Evolutionary conservation across 2,113 vertebrate species (phyloP), one percentile per base, ranked within the genome.

Genomic region (Porphyrio hochstetteri): DNA sequence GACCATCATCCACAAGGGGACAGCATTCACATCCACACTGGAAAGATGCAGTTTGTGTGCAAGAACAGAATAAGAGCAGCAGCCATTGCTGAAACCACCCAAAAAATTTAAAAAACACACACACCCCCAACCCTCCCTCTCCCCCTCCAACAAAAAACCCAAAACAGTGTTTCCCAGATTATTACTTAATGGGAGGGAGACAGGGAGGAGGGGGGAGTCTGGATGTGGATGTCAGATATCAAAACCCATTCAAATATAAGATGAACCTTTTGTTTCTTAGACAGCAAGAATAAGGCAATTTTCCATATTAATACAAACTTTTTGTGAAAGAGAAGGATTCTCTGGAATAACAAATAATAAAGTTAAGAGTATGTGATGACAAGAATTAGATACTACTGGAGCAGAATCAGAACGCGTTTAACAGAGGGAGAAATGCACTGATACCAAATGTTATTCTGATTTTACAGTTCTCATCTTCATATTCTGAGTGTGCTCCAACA

Each of bases 1-100:
- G 21, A 78, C 83, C 80, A 85, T n/a, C 81, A 94, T 91, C 93
- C 95, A 97, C 86, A 90, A 96, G 95, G 70, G 74, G 95, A 96
- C 93, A 90, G 65, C 94, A 97, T 92, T 93, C 86, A 95, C 91
- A 83, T 72, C 82, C 83, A 76, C 44, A 95, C 60, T 38, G 88
- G 28, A 83, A 86, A 83, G 65, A 96, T 33, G 31, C 70, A 25
- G 59, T 78, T 77, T 83, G 67, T 86, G 84, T 33, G 76, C 57
- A 80, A 4, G 88, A 84, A n/a, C 52, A 60, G 95, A 92, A 74
- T 10, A 17, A 42, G 57, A 57, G 29, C 56, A 91, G 87, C 67
- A 93, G 88, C 89, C 94, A 87, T 92, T 82, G 89, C 71, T 90
- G 82, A 71, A 82, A 85, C 15, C 56, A 74, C 28, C 44, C 25